phyloP scores from a whole-genome alignment of 2,888 invertebrate species.

The Cinara cedri region DNA sequence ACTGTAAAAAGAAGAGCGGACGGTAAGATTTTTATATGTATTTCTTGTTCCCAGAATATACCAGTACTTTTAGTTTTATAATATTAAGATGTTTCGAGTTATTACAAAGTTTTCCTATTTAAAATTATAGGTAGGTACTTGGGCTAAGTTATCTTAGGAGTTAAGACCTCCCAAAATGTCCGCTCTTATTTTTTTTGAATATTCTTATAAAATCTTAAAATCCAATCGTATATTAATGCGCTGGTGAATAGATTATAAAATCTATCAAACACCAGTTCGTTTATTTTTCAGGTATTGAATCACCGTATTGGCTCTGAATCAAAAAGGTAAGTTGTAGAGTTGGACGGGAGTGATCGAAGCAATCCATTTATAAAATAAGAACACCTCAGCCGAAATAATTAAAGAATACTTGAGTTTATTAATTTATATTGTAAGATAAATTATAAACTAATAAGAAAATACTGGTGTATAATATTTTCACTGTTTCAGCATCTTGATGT shows the following conservation, averaged over 20 bases:
- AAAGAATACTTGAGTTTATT: conserved; percentile 35
- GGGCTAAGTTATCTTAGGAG: conserved; percentile 11
- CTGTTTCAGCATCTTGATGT: conserved; percentile 55
- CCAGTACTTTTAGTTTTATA: conserved; percentile 4
- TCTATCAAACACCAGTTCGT: conserved; percentile 90
- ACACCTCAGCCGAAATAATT: conserved; percentile 50
- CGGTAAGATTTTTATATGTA: conserved; percentile 73
- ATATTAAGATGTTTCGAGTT: neutral
- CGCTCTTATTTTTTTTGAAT: conserved; percentile 46
- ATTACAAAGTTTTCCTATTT: neutral
- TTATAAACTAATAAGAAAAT: conserved; percentile 42
- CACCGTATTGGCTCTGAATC: conserved; percentile 51
- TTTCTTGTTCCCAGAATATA: conserved; percentile 8
- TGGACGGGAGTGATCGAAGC: conserved; percentile 55
- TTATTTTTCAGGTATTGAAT: conserved; percentile 71
- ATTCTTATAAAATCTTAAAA: conserved; percentile 43
- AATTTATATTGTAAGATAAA: conserved; percentile 46
- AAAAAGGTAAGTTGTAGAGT: conserved; percentile 54
- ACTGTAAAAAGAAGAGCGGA: conserved; percentile 95
- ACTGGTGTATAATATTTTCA: conserved; percentile 55
- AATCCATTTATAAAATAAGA: conserved; percentile 43
- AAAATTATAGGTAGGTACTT: conserved; percentile 33
- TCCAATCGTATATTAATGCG: conserved; percentile 54
- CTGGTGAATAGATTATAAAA: conserved; percentile 59
- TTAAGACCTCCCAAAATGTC: conserved; percentile 46